Conservation (phyloP, 2,113 vertebrate genomes). For the Cyanocitta stelleri region DNA sequence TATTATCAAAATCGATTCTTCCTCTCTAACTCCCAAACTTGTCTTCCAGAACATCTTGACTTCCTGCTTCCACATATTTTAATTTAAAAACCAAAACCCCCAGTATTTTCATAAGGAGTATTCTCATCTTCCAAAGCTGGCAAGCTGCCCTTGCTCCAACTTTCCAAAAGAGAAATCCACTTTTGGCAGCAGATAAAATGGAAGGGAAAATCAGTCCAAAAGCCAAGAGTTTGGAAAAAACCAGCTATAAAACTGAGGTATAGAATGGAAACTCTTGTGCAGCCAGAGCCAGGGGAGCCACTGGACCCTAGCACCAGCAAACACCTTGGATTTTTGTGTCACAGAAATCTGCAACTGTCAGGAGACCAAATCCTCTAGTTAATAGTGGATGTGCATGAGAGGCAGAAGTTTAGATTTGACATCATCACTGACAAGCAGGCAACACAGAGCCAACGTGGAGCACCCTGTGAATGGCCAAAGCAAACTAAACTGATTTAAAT, state of each 20-base stretch:
- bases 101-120: neutral
- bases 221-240: neutral
- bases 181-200: neutral
- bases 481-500: neutral
- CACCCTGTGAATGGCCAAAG: rapidly evolving
- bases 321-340: neutral
- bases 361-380: neutral
- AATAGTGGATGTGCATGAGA: neutral
- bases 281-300: neutral
- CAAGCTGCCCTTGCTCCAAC: neutral
- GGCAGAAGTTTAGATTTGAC: neutral
- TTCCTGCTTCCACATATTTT: neutral
- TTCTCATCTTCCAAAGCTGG: neutral
- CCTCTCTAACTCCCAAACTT: neutral
- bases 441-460: neutral
- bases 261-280: neutral
- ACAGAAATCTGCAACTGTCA: neutral
- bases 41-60: neutral
- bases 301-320: neutral
- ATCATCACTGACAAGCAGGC: neutral
- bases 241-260: neutral
- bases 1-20: neutral
- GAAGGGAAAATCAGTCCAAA: neutral
- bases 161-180: neutral
- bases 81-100: neutral